Conservation (phyloP, 1,140 invertebrate genomes). For the Eriosoma lanigerum region DNA sequence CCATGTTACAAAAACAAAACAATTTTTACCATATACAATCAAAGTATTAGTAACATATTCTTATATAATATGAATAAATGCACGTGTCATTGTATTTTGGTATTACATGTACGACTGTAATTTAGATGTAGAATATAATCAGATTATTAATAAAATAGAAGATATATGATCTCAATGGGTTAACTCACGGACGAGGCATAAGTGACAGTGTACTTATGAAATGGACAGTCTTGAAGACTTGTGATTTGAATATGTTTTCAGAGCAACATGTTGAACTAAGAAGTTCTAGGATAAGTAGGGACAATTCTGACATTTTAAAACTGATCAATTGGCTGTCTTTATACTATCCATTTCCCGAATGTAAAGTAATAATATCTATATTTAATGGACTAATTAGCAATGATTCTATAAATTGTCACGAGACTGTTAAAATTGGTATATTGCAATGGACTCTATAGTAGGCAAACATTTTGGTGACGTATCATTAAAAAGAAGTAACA, state of each 20-base stretch:
- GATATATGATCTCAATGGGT: constrained; percentile 51
- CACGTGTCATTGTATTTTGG: no score
- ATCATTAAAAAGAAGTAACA: no score
- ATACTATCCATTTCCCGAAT: constrained; percentile 57
- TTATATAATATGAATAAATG: no score
- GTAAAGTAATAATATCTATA: constrained; percentile 56
- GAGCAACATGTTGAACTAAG: constrained; percentile 59
- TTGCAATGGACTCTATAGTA: constrained; percentile 56
- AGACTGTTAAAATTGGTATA: constrained; percentile 57
- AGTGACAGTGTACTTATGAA: constrained; percentile 57
- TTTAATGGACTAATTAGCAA: constrained; percentile 56
- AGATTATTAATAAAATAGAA: no score
- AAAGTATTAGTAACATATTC: no score
- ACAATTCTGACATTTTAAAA: constrained; percentile 57
- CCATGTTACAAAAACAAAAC: no score
- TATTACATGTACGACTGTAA: no score
- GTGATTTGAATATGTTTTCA: constrained; percentile 56
- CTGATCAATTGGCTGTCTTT: constrained; percentile 57
- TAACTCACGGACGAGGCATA: constrained; percentile 57
- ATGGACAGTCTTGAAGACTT: constrained; percentile 58
- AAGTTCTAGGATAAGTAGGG: constrained; percentile 57
- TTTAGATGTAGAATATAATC: no score
- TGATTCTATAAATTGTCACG: constrained; percentile 58
- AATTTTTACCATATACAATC: no score
- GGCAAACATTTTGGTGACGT: no score